Evolutionary conservation across 2,113 vertebrate species (phyloP).

Genomic region (Talpa occidentalis): DNA sequence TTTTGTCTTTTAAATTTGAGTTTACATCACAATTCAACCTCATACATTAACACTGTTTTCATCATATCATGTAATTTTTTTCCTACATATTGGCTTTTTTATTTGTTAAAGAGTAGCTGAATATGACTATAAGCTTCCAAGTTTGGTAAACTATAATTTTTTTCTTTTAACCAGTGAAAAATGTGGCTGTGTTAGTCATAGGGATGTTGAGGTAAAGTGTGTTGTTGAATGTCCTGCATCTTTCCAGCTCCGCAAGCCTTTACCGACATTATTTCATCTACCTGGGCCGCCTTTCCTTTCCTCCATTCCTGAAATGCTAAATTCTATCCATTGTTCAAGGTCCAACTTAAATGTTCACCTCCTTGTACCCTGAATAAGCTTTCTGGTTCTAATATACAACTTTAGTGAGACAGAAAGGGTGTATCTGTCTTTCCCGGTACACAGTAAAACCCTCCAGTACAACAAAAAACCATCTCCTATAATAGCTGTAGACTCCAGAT

Average conservation of each 20-base stretch:
- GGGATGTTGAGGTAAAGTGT: background rate
- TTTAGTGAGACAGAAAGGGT: background rate
- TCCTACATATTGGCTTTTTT: background rate
- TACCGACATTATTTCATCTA: slow-evolving; percentile 23
- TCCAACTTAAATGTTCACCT: slow-evolving; percentile 28
- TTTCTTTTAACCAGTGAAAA: slow-evolving; percentile 42
- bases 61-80: slow-evolving; percentile 1
- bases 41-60: background rate
- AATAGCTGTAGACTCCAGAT: slow-evolving; percentile 1
- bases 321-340: slow-evolving; percentile 27
- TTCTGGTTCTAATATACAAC: slow-evolving; percentile 41
- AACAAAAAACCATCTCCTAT: background rate
- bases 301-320: slow-evolving; percentile 26
- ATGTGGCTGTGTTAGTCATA: background rate
- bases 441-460: background rate
- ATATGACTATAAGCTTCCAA: background rate
- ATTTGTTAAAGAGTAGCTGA: background rate
- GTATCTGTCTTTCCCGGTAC: slow-evolving; percentile 25
- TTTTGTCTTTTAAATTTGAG: background rate
- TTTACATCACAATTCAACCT: slow-evolving; percentile 30
- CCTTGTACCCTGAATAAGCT: background rate
- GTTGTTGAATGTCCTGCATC: background rate
- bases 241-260: background rate
- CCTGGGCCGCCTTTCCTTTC: background rate
- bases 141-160: background rate